Percentiles rank a stretch among this genome's conserved stretches.
Evolutionary conservation across 2,888 invertebrate genomes (phyloP).

Genomic region (Gonocerus acuteangulatus): DNA sequence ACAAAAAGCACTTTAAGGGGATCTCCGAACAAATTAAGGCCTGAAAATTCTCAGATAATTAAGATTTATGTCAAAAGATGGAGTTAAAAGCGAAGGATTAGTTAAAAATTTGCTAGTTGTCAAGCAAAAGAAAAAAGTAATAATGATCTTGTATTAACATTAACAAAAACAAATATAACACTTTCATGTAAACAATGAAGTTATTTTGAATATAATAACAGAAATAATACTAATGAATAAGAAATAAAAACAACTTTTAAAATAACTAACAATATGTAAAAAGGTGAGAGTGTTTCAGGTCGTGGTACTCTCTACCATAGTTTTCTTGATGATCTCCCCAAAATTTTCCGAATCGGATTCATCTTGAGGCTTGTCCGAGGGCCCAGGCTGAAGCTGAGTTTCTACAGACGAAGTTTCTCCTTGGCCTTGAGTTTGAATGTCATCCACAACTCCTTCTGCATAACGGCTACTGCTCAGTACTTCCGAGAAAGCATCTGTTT

Average conservation of each 20-base stretch:
- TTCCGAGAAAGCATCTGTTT: conserved; percentile 63
- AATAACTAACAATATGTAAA: conserved; percentile 1
- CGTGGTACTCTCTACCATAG: conserved; percentile 83
- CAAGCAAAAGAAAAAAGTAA: too few relatives aligned
- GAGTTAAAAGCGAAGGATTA: too few relatives aligned
- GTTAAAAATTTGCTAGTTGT: too few relatives aligned
- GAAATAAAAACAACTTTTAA: neutral
- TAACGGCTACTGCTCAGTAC: conserved; percentile 51
- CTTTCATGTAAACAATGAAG: too few relatives aligned
- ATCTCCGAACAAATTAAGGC: too few relatives aligned
- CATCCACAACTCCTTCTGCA: conserved; percentile 46
- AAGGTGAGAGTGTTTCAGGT: conserved; percentile 47
- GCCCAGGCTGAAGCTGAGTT: neutral
- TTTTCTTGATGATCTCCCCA: conserved; percentile 85
- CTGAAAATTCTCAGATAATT: too few relatives aligned
- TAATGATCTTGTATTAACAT: too few relatives aligned
- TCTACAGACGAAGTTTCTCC: neutral
- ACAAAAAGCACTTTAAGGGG: too few relatives aligned
- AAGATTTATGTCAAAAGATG: too few relatives aligned
- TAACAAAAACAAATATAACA: too few relatives aligned
- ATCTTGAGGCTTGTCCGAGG: conserved; percentile 8
- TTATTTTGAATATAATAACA: too few relatives aligned
- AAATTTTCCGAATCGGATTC: conserved; percentile 59
- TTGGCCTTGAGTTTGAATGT: neutral
- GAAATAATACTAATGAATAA: neutral